Base-by-base conservation (phyloP, 1,140 invertebrate species). In the Patella vulgata region DNA sequence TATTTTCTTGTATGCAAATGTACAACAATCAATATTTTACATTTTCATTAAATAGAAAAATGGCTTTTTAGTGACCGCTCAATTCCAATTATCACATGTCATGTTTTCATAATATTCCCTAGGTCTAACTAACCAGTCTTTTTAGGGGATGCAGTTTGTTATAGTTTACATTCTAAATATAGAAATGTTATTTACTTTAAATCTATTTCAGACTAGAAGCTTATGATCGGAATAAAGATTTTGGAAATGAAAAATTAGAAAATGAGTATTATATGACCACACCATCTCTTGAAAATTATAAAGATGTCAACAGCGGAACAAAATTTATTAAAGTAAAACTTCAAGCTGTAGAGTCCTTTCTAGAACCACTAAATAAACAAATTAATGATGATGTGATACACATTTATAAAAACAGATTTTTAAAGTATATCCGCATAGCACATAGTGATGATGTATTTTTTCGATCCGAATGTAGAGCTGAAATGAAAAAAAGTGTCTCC, bases 401-500 rank as follows among this genome's bases (percentile, higher is more conserved):
- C 3, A 11, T 62, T 19, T 63, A 57, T 30, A 21, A 27, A 3
- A 28, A 59, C 1, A 0, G 21, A 25, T 36, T 50, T 48, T 12
- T 55, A 14, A 30, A 28, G 40, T 48, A 63, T 27, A 21, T 55
- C 31, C 21, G 44, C 33, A 48, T 27, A 19, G 17, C 14, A 12
- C 11, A 55, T 17, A 28, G 5, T 28, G 21, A 50, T 25, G 56
- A 47, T 36, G 27, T 14, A 42, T 65, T 47, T 42, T 43, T 56
- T 14, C 23, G 31, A 53, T 55, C 62, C 4, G 36, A 44, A 14
- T 59, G 55, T 31, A 19, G 40, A 52, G 66, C 66, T 3, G 33
- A 68, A 36, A 59, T 59, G 40, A 63, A 55, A 30, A 68, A 55
- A 60, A 27, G 4, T 17, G 52, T 60, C 9, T 53, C 58, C 0